Base-by-base conservation (phyloP, 2,888 invertebrate genomes). In the Pseudoips prasinana region DNA sequence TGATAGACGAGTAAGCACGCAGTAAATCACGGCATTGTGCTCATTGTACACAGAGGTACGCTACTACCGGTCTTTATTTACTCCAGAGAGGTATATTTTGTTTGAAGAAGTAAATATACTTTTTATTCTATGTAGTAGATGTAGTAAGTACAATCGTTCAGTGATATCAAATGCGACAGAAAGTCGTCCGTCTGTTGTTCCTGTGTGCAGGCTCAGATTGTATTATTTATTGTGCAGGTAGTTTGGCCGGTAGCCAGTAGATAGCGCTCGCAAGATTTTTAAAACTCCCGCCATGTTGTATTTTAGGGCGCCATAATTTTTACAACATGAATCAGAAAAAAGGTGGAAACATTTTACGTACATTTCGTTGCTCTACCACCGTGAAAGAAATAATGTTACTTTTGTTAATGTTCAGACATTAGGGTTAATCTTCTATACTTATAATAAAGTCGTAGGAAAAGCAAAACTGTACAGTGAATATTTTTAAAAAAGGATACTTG, bases 141-240 rank as follows among this genome's bases (percentile, higher is more conserved):
- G n/a, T n/a, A n/a, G n/a, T n/a, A n/a, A n/a, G n/a, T n/a, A n/a
- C n/a, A n/a, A n/a, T n/a, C n/a, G n/a, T n/a, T n/a, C n/a, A n/a
- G n/a, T n/a, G n/a, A n/a, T n/a, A n/a, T n/a, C n/a, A n/a, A n/a
- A 14, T 17, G 34, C 40, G 40, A 44, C 28, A 20, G 11, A 40
- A 39, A 43, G 54, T 61, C 51, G 59, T 46, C 2, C 1, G 57
- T 51, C 29, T 66, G 40, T 18, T 5, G 1, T 0, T 0, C n/a
- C 8, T 33, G 49, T 33, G 24, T 38, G 46, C 47, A 57, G 59
- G 56, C 54, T 64, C 74, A 76, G 79, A 78, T 80, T 72, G 79
- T 64, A 75, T 80, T 77, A 84, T 86, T 84, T 83, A 86, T 69
- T 66, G 75, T 49, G 68, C 87, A 87, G 87, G 87, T 87, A 87